Base-by-base conservation (phyloP, 2,797 vertebrate species). In the Lycodopsis pacificus region DNA sequence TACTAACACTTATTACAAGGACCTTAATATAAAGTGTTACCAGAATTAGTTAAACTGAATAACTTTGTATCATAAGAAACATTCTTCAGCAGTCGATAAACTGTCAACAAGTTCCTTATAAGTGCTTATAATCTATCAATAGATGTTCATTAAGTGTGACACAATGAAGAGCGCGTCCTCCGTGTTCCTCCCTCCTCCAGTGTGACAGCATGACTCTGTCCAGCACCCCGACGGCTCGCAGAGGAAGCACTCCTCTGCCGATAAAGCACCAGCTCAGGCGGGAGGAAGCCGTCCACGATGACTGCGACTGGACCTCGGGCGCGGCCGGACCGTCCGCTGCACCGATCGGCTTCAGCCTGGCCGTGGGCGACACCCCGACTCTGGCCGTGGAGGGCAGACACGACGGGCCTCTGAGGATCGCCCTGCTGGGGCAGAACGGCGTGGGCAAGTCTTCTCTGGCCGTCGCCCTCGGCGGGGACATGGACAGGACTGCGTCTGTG, bases 361-460 rank as follows among this genome's bases (percentile, higher is more conserved):
- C 89, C 12, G 82, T 93, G 71, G 95, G 95, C 1, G 95, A 95
- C 80, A 90, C 88, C 25, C 65, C 86, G n/a, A 78, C 81, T 0
- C 77, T 89, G 62, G 42, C 88, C 4, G 72, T 80, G 51, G 94
- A 95, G 40, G 78, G 78, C 40, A 82, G 91, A 46, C 89, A 76
- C 3, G 90, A 92, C 0, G 93, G 96, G 32, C 94, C 93, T 0
- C 74, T 95, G 19, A 91, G 94, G 83, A 91, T 96, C 7, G 93
- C 96, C 84, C 89, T 98, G 76, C 90, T 97, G 54, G 97, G 97
- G 53, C 97, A 97, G 90, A 96, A 95, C 3, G 96, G 97, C 0
- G 97, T 98, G 71, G 97, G 97, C 70, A 98, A 98, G 91, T 96
- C 96, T 0, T 95, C 96, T 0, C 91, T 98, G 69, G 96, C 96